phyloP scores from a whole-genome alignment of 2,888 invertebrate species.

The Andrena fulva region DNA sequence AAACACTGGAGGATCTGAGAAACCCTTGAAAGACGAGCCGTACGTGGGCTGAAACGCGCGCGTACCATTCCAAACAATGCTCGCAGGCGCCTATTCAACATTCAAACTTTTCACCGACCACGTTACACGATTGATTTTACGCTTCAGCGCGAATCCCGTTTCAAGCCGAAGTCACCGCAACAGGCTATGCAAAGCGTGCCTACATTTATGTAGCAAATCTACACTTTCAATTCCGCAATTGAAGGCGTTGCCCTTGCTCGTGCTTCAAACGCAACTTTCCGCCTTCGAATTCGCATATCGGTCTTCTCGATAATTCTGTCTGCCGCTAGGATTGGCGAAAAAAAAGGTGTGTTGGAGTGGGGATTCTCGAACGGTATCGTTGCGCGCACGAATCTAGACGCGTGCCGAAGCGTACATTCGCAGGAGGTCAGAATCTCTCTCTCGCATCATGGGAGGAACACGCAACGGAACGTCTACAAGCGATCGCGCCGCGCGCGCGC shows the following conservation, averaged over 20 bases:
- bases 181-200: no score
- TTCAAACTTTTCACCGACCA: conserved; percentile 1
- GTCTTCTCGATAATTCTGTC: no score
- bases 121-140: neutral
- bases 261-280: no score
- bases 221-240: no score
- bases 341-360: conserved; percentile 3
- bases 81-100: neutral
- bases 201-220: no score
- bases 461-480: conserved; percentile 32
- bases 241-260: no score
- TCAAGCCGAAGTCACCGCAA: neutral
- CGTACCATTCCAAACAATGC: conserved; percentile 11
- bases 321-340: no score
- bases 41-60: conserved; percentile 32
- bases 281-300: no score
- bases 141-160: neutral
- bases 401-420: conserved; percentile 48
- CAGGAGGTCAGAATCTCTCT: conserved; percentile 61
- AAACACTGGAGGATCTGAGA: conserved; percentile 15
- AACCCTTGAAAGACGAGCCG: conserved; percentile 40
- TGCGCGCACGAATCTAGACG: conserved; percentile 25
- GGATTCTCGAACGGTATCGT: conserved; percentile 1
- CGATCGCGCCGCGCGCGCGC: conserved; percentile 1
- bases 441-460: conserved; percentile 47